Conservation (phyloP, 2,797 vertebrate species). For the Lacerta agilis region DNA sequence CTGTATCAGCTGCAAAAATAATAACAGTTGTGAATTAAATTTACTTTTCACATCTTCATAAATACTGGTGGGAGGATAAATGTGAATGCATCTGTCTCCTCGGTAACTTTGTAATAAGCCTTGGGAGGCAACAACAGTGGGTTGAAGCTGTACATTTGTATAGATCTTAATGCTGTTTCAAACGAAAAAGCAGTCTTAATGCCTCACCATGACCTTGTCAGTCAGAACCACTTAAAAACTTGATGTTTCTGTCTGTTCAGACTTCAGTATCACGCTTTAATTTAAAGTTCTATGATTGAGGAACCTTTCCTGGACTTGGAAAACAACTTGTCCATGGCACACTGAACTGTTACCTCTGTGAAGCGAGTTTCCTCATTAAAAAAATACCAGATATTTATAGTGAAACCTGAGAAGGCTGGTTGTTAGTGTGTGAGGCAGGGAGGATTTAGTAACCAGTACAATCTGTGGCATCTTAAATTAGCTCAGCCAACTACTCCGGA, state of each 20-base stretch:
- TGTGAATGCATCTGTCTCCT: neutral
- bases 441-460: slow-evolving; percentile 13
- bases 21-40: neutral
- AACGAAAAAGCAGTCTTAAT: too few species aligned
- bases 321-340: neutral
- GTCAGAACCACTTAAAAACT: neutral
- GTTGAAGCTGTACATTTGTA: too few species aligned
- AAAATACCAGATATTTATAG: slow-evolving; percentile 13
- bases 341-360: slow-evolving; percentile 3
- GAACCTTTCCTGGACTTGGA: neutral
- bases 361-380: slow-evolving; percentile 9
- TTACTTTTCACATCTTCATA: too few species aligned
- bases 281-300: neutral
- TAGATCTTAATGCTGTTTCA: neutral
- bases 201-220: neutral
- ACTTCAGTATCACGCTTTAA: neutral
- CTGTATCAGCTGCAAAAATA: neutral
- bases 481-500: neutral
- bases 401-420: slow-evolving; percentile 4
- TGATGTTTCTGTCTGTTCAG: neutral
- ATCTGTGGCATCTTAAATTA: slow-evolving; percentile 6
- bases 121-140: neutral
- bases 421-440: neutral
- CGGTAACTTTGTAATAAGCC: neutral
- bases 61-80: neutral